Percentiles rank a stretch among this genome's conserved stretches.
phyloP scores from a whole-genome alignment of 2,797 vertebrate species.

The Acomys russatus region DNA sequence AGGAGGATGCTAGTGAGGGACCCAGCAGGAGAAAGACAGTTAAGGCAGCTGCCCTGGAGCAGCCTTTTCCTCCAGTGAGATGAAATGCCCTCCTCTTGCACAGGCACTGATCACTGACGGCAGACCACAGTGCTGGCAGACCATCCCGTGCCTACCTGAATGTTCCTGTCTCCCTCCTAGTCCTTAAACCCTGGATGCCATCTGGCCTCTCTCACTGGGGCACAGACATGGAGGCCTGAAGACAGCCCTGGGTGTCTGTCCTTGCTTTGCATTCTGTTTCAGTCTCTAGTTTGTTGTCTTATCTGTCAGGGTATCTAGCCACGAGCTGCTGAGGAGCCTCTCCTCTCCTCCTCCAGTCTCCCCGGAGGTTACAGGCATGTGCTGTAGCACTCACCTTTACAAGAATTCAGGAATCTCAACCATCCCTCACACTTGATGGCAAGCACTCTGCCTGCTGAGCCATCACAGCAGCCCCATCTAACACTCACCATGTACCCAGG shows the following conservation, averaged over 20 bases:
- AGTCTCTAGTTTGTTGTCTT: background rate
- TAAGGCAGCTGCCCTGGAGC: constrained; percentile 14
- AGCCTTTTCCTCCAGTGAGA: background rate
- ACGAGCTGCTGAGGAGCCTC: background rate
- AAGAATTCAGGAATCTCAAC: background rate
- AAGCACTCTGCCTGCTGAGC: background rate
- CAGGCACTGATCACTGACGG: background rate
- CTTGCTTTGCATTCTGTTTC: background rate
- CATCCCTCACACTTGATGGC: background rate
- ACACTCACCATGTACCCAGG: background rate
- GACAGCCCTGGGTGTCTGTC: background rate
- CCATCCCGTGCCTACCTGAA: background rate
- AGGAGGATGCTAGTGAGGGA: background rate
- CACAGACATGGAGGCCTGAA: background rate
- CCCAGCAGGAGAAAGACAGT: background rate
- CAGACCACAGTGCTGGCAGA: background rate
- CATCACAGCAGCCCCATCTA: too few species aligned
- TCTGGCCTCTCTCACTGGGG: background rate
- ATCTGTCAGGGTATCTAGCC: background rate
- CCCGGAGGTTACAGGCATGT: background rate
- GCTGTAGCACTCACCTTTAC: background rate
- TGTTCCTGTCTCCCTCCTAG: background rate
- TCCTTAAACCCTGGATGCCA: background rate
- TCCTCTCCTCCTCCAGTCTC: too few species aligned
- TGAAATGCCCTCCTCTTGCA: constrained; percentile 1